These are phyloP conservation scores for Nerophis ophidion DNA, from an alignment of 2,113 vertebrate species.

Conservation along the genomic window DNA sequence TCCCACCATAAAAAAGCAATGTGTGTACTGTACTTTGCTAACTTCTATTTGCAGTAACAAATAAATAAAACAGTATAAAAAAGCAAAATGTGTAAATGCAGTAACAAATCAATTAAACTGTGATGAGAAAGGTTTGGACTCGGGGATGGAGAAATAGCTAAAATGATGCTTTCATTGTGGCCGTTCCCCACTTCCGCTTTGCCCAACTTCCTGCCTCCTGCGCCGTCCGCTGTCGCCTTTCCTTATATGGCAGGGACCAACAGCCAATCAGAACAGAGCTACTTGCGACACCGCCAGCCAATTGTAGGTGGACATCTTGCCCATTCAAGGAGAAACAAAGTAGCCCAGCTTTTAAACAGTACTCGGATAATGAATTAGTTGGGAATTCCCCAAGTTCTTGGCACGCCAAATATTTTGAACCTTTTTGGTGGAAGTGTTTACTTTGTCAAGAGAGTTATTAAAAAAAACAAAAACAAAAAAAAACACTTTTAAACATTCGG, in stretches of 20 bases:
- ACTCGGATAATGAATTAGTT: background rate
- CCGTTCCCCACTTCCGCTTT: slow-evolving; percentile 61
- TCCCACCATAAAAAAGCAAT: background rate
- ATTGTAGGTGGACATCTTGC: slow-evolving; percentile 37
- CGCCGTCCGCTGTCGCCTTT: slow-evolving; percentile 48
- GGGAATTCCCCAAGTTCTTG: no score
- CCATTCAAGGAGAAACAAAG: slow-evolving; percentile 63
- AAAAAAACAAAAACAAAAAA: no score
- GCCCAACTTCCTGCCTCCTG: slow-evolving; percentile 58
- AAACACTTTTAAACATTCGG: no score
- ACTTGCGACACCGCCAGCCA: slow-evolving; percentile 33
- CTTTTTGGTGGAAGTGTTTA: no score
- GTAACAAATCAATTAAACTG: slow-evolving; percentile 6
- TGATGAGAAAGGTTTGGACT: background rate
- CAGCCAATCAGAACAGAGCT: slow-evolving; percentile 50
- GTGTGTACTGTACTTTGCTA: no score
- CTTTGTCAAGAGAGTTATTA: no score
- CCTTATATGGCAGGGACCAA: slow-evolving; percentile 62
- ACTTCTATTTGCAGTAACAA: no score
- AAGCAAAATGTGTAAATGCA: background rate
- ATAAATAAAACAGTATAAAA: no score
- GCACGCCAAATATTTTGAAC: no score
- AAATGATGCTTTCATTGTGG: slow-evolving; percentile 2
- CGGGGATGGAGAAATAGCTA: slow-evolving; percentile 6
- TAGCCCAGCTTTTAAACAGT: slow-evolving; percentile 2